A percentile compares a stretch with the other conserved stretches of the same genome.
These are phyloP conservation scores for Oxystoma pomonae DNA, from an alignment of 2,888 invertebrate genomes.

Conservation along the genomic window DNA sequence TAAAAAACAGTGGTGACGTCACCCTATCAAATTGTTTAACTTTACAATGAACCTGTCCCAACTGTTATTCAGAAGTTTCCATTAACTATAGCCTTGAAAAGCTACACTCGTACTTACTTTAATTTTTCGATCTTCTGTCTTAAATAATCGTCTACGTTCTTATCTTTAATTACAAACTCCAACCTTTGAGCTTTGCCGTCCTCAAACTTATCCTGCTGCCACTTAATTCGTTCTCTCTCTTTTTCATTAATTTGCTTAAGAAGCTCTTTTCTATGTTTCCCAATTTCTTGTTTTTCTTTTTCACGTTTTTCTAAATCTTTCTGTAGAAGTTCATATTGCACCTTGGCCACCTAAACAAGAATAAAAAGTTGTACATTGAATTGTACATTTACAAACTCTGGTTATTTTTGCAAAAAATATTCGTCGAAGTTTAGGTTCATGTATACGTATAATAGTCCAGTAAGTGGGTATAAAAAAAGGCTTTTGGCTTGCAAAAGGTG, in stretches of 20 bases:
- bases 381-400: too few relatives aligned
- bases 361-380: background rate
- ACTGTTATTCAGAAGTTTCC: too few relatives aligned
- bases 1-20: too few relatives aligned
- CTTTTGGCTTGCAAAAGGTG: too few relatives aligned
- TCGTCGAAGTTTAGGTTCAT: too few relatives aligned
- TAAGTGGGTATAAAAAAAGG: too few relatives aligned
- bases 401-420: too few relatives aligned
- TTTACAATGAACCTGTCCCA: too few relatives aligned
- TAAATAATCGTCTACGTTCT: slow-evolving; percentile 50
- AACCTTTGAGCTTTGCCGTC: slow-evolving; percentile 62
- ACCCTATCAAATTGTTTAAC: too few relatives aligned
- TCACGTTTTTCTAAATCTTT: slow-evolving; percentile 46
- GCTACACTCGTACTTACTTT: slow-evolving; percentile 38
- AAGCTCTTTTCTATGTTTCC: slow-evolving; percentile 58
- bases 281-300: slow-evolving; percentile 46
- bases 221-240: slow-evolving; percentile 59
- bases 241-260: slow-evolving; percentile 68
- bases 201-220: slow-evolving; percentile 59
- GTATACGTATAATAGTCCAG: too few relatives aligned
- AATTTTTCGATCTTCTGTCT: slow-evolving; percentile 57
- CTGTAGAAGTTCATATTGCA: slow-evolving; percentile 45
- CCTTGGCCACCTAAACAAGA: slow-evolving; percentile 49
- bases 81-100: background rate
- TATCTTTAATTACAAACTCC: slow-evolving; percentile 56